Base-by-base conservation (phyloP, 2,113 vertebrate species). In the Pedionomus torquatus region DNA sequence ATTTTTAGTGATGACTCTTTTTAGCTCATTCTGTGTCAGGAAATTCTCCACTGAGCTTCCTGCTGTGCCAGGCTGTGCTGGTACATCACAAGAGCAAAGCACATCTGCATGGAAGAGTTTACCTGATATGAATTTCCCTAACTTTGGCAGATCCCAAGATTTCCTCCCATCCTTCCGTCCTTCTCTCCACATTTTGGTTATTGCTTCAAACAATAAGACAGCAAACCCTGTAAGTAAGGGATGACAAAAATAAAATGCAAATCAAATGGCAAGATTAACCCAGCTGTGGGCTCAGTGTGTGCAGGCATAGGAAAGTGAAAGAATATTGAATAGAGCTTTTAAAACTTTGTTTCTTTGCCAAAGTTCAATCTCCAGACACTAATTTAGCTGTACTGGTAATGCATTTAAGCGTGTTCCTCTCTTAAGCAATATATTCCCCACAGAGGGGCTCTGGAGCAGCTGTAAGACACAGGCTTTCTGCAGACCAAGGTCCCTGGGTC, bases 1-100 rank as follows among this genome's bases (percentile, higher is more conserved):
- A 64, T 43, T 64, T 83, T 71, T 79, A 75, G 52, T 2, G 13
- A 18, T 26, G 33, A 21, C 11, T 13, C 46, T 58, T 84, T 70
- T 85, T 15, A 64, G 26, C 19, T 71, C 49, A 28, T 55, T 76
- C 61, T 69, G 14, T 30, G 30, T 30, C 37, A 35, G 85, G 66
- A 60, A 75, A 51, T 57, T 82, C 58, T 57, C 41, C 11, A 5
- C 33, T 17, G 76, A 80, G 52, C 61, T 90, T 76, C 71, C 55
- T 3, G 0, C 57, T 55, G 69, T 66, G 77, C 84, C 81, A 35
- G 0, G 0, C 55, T 52, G 37, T 5, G 25, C 71, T 0, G 0
- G 48, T 49, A 25, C 3, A 0, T 46, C 68, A 46, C 48, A 4
- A 30, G 33, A 60, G 71, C 28, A 33, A 49, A 77, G 31, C 72